A percentile compares a stretch with the other conserved stretches of the same genome.
These are phyloP conservation scores for Cariama cristata DNA, from an alignment of 2,113 vertebrate genomes.

Conservation along the genomic window DNA sequence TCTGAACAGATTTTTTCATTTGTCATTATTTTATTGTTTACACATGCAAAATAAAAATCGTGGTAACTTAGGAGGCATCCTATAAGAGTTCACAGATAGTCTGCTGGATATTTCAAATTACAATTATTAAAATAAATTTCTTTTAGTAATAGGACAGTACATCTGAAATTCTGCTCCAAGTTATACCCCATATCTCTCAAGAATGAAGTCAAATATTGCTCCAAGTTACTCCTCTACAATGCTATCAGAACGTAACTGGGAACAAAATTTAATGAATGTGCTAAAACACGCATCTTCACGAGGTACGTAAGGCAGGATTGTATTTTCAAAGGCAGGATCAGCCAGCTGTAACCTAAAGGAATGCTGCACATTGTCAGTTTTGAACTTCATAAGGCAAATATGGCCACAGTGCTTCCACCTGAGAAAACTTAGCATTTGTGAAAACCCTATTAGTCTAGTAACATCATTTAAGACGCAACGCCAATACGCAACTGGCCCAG, in stretches of 20 bases:
- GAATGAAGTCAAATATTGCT: background rate
- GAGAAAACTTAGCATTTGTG: background rate
- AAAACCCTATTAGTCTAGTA: background rate
- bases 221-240: background rate
- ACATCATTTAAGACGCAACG: background rate
- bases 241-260: background rate
- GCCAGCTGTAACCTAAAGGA: background rate
- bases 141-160: background rate
- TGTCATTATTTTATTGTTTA: background rate
- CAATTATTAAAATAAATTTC: background rate
- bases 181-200: background rate
- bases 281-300: background rate
- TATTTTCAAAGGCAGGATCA: background rate
- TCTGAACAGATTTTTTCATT: background rate
- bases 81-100: background rate
- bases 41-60: rapidly evolving
- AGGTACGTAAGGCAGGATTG: rapidly evolving
- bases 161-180: background rate
- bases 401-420: background rate
- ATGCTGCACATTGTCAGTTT: background rate
- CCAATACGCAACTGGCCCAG: background rate
- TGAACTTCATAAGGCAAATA: background rate
- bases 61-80: background rate
- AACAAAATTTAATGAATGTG: background rate
- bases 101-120: background rate